Evolutionary conservation across 1,140 invertebrate species (phyloP).

Genomic region (Capitella teleta): DNA sequence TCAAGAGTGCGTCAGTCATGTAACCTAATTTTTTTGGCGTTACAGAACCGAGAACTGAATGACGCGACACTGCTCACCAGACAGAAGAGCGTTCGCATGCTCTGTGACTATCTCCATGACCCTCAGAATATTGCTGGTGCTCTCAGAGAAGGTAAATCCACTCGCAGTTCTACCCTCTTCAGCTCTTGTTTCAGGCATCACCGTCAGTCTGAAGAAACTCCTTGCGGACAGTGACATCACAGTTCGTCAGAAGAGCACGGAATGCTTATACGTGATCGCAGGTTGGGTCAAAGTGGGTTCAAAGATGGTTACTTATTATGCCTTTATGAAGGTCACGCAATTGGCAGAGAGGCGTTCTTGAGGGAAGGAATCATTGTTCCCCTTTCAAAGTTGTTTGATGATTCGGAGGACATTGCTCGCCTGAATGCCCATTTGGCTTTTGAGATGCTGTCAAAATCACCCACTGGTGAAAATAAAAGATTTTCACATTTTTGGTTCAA

Average conservation of each 20-base stretch:
- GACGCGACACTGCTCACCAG: slow-evolving; percentile 28
- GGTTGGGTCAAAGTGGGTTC: slow-evolving; percentile 18
- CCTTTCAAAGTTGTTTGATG: slow-evolving; percentile 37
- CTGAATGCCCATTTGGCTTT: slow-evolving; percentile 39
- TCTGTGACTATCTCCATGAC: slow-evolving; percentile 42
- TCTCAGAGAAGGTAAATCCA: slow-evolving; percentile 29
- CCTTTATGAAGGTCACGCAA: slow-evolving; percentile 28
- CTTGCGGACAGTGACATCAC: slow-evolving; percentile 33
- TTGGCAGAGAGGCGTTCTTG: slow-evolving; percentile 39
- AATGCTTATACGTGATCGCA: slow-evolving; percentile 38
- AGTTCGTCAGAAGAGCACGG: slow-evolving; percentile 36
- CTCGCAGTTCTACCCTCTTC: not conserved
- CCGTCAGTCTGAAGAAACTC: slow-evolving; percentile 30
- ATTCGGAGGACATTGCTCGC: slow-evolving; percentile 35
- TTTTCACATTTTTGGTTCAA: not conserved
- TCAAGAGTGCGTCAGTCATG: not conserved
- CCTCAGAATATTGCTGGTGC: slow-evolving; percentile 41
- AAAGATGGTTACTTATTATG: not conserved
- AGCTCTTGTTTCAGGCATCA: slow-evolving; percentile 23
- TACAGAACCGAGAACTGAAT: slow-evolving; percentile 38
- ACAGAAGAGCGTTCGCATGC: slow-evolving; percentile 38
- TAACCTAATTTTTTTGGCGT: not conserved
- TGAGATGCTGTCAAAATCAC: slow-evolving; percentile 38
- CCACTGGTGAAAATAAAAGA: slow-evolving; percentile 19
- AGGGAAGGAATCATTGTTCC: slow-evolving; percentile 30